These are phyloP conservation scores for Lithophane ornitopus DNA, from an alignment of 2,888 invertebrate genomes.

Conservation along the genomic window DNA sequence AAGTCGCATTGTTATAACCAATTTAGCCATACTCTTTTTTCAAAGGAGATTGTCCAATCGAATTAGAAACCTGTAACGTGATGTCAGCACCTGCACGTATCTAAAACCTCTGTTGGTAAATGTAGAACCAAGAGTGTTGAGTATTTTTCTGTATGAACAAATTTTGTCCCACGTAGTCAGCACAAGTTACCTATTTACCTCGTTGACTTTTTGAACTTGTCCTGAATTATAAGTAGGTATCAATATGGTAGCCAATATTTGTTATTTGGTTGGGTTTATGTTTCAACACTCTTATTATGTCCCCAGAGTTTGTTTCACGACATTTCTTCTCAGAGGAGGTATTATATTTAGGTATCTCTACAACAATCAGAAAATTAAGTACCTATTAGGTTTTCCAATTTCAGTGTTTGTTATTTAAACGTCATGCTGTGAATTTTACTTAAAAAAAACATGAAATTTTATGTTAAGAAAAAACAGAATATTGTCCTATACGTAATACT, in stretches of 20 bases:
- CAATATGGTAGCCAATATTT: conserved; percentile 18
- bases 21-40: neutral
- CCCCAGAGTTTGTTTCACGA: neutral
- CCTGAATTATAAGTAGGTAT: conserved; percentile 49
- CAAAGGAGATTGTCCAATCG: neutral
- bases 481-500: neutral
- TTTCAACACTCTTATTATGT: conserved; percentile 8
- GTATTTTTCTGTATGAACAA: conserved; percentile 21
- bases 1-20: neutral
- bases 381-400: neutral
- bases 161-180: conserved; percentile 32
- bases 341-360: neutral
- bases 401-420: neutral
- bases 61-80: neutral
- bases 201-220: conserved; percentile 35
- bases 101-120: neutral
- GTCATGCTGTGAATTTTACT: neutral
- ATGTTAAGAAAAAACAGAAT: neutral
- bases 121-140: neutral
- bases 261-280: neutral
- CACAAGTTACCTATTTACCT: conserved; percentile 34
- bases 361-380: neutral
- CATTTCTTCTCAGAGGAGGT: neutral
- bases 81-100: neutral
- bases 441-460: neutral